Evolutionary conservation across 2,888 invertebrate species (phyloP).

Genomic region (Apamea crenata): DNA sequence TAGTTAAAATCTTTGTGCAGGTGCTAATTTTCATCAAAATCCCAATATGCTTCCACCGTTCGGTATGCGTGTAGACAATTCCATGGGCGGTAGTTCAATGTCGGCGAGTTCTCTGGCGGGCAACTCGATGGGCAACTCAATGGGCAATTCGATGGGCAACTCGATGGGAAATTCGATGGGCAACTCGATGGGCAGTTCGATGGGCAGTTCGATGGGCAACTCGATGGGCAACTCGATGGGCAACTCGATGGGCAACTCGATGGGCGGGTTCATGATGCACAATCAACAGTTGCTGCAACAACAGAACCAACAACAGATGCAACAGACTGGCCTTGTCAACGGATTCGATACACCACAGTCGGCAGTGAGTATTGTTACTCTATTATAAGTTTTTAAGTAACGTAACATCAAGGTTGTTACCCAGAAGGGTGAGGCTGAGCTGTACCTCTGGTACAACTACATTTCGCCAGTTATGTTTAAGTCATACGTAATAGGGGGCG

Average conservation of each 20-base stretch:
- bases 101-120: constrained; percentile 71
- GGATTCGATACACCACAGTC: constrained; percentile 83
- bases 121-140: constrained; percentile 28
- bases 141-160: not conserved
- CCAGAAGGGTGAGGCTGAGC: too few relatives aligned
- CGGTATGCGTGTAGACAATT: constrained; percentile 88
- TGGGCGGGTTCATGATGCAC: constrained; percentile 79
- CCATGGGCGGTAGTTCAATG: constrained; percentile 72
- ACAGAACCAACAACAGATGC: constrained; percentile 75
- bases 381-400: constrained; percentile 1
- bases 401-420: too few relatives aligned
- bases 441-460: too few relatives aligned
- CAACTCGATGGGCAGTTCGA: constrained; percentile 21
- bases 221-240: constrained; percentile 20
- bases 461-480: too few relatives aligned
- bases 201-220: constrained; percentile 21
- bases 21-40: constrained; percentile 89
- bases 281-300: constrained; percentile 78
- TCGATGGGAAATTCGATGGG: constrained; percentile 9
- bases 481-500: too few relatives aligned
- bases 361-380: constrained; percentile 75
- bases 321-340: constrained; percentile 79
- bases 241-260: constrained; percentile 23
- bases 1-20: constrained; percentile 72
- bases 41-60: constrained; percentile 88